These are phyloP conservation scores for Drosophila sturtevanti DNA, from an alignment of 1,140 invertebrate species.

Conservation along the genomic window DNA sequence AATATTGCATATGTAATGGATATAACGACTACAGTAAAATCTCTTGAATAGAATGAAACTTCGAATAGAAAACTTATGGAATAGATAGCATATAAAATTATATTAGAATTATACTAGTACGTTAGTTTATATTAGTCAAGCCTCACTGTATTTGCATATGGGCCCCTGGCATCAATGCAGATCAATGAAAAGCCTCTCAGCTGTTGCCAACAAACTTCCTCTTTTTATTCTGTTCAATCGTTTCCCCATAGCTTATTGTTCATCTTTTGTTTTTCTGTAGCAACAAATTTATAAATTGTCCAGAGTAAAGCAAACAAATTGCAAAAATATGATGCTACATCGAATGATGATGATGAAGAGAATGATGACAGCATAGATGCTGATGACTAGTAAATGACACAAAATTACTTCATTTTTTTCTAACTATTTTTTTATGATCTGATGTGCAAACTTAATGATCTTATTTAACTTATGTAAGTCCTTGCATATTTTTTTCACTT, in stretches of 20 bases:
- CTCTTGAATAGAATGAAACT: neutral
- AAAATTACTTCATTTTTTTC: neutral
- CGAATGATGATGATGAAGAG: slow-evolving; percentile 49
- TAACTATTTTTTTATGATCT: neutral
- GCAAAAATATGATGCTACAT: slow-evolving; percentile 63
- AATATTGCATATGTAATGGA: slow-evolving; percentile 67
- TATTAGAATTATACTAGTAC: too few relatives aligned
- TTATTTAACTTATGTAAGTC: neutral
- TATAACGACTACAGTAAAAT: slow-evolving; percentile 30
- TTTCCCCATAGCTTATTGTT: slow-evolving; percentile 33
- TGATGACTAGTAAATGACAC: slow-evolving; percentile 3
- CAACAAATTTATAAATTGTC: slow-evolving; percentile 73
- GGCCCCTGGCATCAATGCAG: slow-evolving; percentile 67
- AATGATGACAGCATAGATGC: slow-evolving; percentile 1
- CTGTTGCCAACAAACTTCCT: slow-evolving; percentile 31
- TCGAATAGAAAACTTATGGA: too few relatives aligned
- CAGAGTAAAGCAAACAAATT: slow-evolving; percentile 59
- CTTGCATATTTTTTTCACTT: too few relatives aligned
- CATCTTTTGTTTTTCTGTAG: slow-evolving; percentile 45
- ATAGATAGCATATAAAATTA: too few relatives aligned
- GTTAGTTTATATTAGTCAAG: neutral
- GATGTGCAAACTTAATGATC: neutral
- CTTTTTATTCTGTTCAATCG: slow-evolving; percentile 41
- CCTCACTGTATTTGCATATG: slow-evolving; percentile 34
- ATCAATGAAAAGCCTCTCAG: slow-evolving; percentile 61